Conservation (phyloP, 2,797 vertebrate genomes). For the Megalops cyprinoides region DNA sequence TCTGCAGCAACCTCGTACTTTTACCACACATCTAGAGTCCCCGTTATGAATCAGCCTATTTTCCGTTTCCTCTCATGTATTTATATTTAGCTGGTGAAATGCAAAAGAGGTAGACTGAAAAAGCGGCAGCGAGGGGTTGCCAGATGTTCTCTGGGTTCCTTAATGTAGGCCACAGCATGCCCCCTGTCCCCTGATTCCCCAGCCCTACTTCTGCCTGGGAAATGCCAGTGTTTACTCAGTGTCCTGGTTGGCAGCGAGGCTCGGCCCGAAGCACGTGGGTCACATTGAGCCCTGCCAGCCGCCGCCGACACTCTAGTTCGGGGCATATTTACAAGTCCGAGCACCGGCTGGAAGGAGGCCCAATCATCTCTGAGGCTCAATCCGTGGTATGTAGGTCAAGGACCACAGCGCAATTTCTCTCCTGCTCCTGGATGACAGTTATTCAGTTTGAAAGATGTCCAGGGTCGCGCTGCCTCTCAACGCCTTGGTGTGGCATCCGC, state of each 20-base stretch:
- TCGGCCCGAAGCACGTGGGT: neutral
- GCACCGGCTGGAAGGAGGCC: slow-evolving; percentile 35
- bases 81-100: neutral
- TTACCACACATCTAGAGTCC: slow-evolving; percentile 54
- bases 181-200: neutral
- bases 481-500: slow-evolving; percentile 57
- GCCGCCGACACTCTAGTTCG: neutral
- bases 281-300: slow-evolving; percentile 8
- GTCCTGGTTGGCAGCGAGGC: slow-evolving; percentile 23
- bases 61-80: neutral
- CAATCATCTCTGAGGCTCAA: slow-evolving; percentile 48
- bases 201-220: slow-evolving; percentile 35
- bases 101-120: neutral
- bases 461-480: slow-evolving; percentile 55
- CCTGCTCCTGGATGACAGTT: slow-evolving; percentile 63
- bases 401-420: slow-evolving; percentile 58
- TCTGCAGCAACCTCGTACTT: slow-evolving; percentile 52
- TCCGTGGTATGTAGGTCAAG: slow-evolving; percentile 67
- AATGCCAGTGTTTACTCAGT: slow-evolving; percentile 35
- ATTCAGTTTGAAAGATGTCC: slow-evolving; percentile 69
- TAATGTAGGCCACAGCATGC: neutral
- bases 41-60: neutral
- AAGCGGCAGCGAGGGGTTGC: neutral
- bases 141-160: neutral
- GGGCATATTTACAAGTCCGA: slow-evolving; percentile 29